phyloP scores from a whole-genome alignment of 2,797 vertebrate genomes.

The Dendrocincla tyrannina region DNA sequence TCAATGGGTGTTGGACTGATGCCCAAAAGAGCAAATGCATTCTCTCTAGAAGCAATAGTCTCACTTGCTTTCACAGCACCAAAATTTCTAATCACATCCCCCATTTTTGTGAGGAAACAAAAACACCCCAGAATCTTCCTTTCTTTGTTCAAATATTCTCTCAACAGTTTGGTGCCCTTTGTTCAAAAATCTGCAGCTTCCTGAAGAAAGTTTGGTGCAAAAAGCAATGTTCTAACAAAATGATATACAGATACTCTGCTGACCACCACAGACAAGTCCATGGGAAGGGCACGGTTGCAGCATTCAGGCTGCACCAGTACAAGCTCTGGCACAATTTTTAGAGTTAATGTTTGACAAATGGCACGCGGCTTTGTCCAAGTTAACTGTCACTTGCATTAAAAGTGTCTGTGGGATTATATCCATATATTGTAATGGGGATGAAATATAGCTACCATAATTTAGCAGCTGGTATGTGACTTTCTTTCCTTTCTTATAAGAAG shows the following conservation, averaged over 20 bases:
- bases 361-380: not conserved
- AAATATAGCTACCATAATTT: not conserved
- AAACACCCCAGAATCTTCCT: not conserved
- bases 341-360: not conserved
- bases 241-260: not conserved
- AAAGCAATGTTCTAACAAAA: not conserved
- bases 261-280: not conserved
- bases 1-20: not conserved
- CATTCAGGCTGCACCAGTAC: not conserved
- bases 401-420: not conserved
- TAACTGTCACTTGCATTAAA: not conserved
- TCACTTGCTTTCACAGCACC: not conserved
- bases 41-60: not conserved
- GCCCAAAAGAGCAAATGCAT: not conserved
- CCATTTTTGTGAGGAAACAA: not conserved
- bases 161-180: not conserved
- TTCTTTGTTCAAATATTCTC: not conserved
- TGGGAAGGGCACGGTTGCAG: not conserved
- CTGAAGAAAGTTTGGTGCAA: not conserved
- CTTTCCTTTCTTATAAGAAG: not conserved
- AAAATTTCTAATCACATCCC: not conserved
- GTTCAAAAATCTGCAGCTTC: not conserved
- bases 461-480: not conserved
- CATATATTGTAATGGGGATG: not conserved
- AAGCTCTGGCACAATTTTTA: not conserved